Conservation (phyloP, 2,113 vertebrate species). For the Pelvicachromis taeniatus region DNA sequence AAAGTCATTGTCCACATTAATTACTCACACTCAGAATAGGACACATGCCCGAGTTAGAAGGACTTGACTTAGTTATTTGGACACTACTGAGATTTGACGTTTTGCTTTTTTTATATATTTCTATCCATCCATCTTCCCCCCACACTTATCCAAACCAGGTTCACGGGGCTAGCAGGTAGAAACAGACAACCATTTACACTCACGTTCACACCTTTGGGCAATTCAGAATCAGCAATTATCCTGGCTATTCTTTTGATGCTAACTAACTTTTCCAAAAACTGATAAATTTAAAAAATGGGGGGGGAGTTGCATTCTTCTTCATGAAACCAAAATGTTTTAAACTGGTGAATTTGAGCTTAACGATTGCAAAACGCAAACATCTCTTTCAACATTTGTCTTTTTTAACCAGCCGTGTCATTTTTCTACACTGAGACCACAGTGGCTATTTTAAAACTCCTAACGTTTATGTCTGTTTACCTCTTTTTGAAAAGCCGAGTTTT, state of each 20-base stretch:
- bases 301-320: not conserved
- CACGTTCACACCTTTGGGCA: not conserved
- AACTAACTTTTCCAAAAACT: not conserved
- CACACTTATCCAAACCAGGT: not conserved
- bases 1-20: not conserved
- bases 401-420: not conserved
- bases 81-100: accelerated
- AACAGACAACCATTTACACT: not conserved
- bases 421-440: not conserved
- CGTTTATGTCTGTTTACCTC: not conserved
- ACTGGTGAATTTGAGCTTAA: not conserved
- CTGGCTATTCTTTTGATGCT: not conserved
- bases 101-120: not conserved
- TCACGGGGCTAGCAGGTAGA: not conserved
- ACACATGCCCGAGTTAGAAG: not conserved
- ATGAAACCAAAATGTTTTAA: not conserved
- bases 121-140: not conserved
- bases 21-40: not conserved
- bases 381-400: not conserved
- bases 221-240: not conserved
- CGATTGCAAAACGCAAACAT: accelerated
- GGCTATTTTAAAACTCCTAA: not conserved
- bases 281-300: not conserved
- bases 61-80: not conserved
- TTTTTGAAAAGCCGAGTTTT: not conserved